Conservation (phyloP, 1,140 invertebrate genomes). For the Pseudomyrmex dendroicus region DNA sequence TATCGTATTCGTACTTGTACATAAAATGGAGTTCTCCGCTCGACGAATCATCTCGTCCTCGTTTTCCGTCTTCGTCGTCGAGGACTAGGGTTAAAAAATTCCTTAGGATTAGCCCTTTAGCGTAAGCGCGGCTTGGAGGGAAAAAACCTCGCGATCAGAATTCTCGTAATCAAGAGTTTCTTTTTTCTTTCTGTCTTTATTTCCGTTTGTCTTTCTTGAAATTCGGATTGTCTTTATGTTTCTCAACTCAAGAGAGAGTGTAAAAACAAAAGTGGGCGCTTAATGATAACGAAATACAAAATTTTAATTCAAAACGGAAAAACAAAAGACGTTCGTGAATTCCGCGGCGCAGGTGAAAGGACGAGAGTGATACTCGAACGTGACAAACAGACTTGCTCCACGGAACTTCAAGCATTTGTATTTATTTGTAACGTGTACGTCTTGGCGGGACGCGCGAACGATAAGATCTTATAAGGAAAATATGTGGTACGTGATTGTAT, state of each 20-base stretch:
- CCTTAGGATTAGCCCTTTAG: conserved; percentile 36
- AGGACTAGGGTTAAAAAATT: conserved; percentile 35
- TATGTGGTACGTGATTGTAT: conserved; percentile 75
- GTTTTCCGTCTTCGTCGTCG: conserved; percentile 39
- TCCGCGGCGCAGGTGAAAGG: conserved; percentile 38
- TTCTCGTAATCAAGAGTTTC: neutral
- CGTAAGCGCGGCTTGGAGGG: conserved; percentile 6
- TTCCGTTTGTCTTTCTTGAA: conserved; percentile 26
- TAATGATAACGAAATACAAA: conserved; percentile 34
- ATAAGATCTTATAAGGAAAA: conserved; percentile 69
- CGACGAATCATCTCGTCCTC: conserved; percentile 51
- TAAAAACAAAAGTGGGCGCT: neutral
- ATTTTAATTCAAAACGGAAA: conserved; percentile 14
- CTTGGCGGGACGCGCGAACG: conserved; percentile 67
- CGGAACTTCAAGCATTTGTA: conserved; percentile 50
- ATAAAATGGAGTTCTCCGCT: conserved; percentile 43
- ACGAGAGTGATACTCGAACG: conserved; percentile 8
- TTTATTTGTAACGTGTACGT: conserved; percentile 43
- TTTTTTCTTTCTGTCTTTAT: neutral
- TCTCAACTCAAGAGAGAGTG: conserved; percentile 9
- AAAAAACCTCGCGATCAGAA: conserved; percentile 32
- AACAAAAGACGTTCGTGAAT: conserved; percentile 56
- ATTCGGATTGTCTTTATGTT: conserved; percentile 7
- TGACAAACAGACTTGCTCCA: conserved; percentile 25
- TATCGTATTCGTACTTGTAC: conserved; percentile 57